Base-by-base conservation (phyloP, 2,113 vertebrate genomes). In the Dryoscopus gambensis region DNA sequence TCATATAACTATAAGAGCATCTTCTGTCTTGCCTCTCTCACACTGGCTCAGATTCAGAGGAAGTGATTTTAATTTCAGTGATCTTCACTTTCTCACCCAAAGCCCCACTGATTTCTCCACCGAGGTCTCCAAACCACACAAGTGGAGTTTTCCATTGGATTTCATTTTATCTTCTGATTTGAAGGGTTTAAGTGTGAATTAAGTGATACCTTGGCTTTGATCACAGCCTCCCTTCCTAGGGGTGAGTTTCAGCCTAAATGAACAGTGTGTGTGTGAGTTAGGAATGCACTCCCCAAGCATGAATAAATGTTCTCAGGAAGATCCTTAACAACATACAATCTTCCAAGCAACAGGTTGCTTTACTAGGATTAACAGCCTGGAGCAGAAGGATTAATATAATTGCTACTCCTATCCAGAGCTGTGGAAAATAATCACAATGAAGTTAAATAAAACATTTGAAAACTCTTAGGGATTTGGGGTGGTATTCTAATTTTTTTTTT, bases 361-460 rank as follows among this genome's bases (percentile, higher is more conserved):
- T 84, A 64, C 67, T 25, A 75, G 87, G 92, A 97, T 95, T 96
- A 96, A 91, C 78, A 87, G 68, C 59, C 89, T 93, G 71, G 78
- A 93, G 88, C 76, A 89, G 60, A 81, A 88, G 90, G 81, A 96
- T 96, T 97, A 96, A 91, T 91, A 85, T 93, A 92, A 93, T 87
- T 96, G 93, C 78, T 95, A 81, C 82, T 96, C 78, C 81, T 93
- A 78, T 76, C 63, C 47, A 70, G 64, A 77, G 53, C 70, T 60
- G 27, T 7, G 4, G 74, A 94, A 93, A 91, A 91, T 83, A 93
- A 93, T 49, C 70, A 90, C 67, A 89, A 44, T 63, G 31, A 77
- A 80, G 86, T 87, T 94, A 87, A 96, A 88, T 63, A 90, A 93
- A 92, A 87, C 1, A 16, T 80, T 85, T 57, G 59, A 74, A 84